Evolutionary conservation across 2,113 vertebrate genomes (phyloP), one percentile per base, ranked within the genome.

Genomic region (Acanthochromis polyacanthus): DNA sequence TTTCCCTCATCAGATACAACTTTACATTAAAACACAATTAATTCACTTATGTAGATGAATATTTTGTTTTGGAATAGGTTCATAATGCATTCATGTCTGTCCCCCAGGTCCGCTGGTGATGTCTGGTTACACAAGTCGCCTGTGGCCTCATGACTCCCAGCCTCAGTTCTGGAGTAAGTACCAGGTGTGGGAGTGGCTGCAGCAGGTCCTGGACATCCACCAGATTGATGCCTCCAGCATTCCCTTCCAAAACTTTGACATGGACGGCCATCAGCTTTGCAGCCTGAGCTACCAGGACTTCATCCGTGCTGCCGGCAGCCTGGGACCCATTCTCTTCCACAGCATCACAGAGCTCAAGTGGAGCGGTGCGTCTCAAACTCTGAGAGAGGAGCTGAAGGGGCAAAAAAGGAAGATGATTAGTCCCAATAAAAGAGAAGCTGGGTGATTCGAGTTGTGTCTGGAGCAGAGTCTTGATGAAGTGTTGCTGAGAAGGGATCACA

Each of bases 111-210:
- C 93, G 1, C 64, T 87, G 78, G 56, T 90, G 77, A 88, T 90
- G 71, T 66, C 92, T 1, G 84, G 94, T 40, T 97, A 97, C 72
- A 91, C 95, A 14, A 94, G 95, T 88, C 94, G 94, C 15, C 94
- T 96, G 86, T 98, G 97, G 97, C 87, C 96, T 0, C 96, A 96
- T 55, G 96, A 95, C 16, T 83, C 95, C 67, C 97, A 97, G 51
- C 98, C 98, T 0, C 97, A 99, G 80, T 97, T 96, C 88, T 99
- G 98, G 98, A 97, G 92, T 67, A 99, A 98, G 71, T 97, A 95
- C 89, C 98, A 99, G 93, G 98, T 99, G 78, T 99, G 98, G 98
- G 97, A 99, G 50, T 99, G 98, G 98, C 95, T 99, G 85, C 98
- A 99, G 80, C 97, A 99, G 83, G 94, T 97, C 10, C 93, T 99